Conservation (phyloP, 1,140 invertebrate species). For the Polyergus mexicanus region DNA sequence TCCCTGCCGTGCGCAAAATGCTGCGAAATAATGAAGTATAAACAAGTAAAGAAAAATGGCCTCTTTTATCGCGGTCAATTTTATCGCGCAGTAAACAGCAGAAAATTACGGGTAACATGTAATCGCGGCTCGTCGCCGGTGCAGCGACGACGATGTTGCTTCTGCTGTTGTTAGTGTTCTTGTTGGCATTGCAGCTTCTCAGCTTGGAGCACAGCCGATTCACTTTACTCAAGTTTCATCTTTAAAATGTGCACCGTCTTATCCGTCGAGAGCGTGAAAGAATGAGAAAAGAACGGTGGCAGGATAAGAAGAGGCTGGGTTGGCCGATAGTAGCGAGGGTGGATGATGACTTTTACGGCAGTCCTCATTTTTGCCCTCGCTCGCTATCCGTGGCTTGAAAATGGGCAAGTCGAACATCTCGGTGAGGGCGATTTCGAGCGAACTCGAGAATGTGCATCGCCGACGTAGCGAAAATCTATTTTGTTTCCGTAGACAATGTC, state of each 20-base stretch:
- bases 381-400: slow-evolving; percentile 55
- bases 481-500: slow-evolving; percentile 40
- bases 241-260: slow-evolving; percentile 62
- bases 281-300: slow-evolving; percentile 36
- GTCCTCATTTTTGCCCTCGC: slow-evolving; percentile 50
- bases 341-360: slow-evolving; percentile 72
- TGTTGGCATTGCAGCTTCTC: slow-evolving; percentile 65
- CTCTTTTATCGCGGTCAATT: slow-evolving; percentile 75
- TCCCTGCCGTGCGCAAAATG: slow-evolving; percentile 10
- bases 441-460: slow-evolving; percentile 64
- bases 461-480: slow-evolving; percentile 49
- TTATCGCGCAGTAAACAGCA: slow-evolving; percentile 76
- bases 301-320: slow-evolving; percentile 43
- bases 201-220: slow-evolving; percentile 61
- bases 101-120: slow-evolving; percentile 76
- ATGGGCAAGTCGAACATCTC: slow-evolving; percentile 57
- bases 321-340: slow-evolving; percentile 9
- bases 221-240: slow-evolving; percentile 67
- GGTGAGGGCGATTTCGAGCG: slow-evolving; percentile 58
- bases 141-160: slow-evolving; percentile 51
- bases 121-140: neutral
- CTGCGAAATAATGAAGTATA: slow-evolving; percentile 80
- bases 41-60: slow-evolving; percentile 79
- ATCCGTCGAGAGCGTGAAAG: slow-evolving; percentile 40
- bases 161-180: slow-evolving; percentile 27